Evolutionary conservation across 2,113 vertebrate genomes (phyloP).

Genomic region (Varanus salvator): DNA sequence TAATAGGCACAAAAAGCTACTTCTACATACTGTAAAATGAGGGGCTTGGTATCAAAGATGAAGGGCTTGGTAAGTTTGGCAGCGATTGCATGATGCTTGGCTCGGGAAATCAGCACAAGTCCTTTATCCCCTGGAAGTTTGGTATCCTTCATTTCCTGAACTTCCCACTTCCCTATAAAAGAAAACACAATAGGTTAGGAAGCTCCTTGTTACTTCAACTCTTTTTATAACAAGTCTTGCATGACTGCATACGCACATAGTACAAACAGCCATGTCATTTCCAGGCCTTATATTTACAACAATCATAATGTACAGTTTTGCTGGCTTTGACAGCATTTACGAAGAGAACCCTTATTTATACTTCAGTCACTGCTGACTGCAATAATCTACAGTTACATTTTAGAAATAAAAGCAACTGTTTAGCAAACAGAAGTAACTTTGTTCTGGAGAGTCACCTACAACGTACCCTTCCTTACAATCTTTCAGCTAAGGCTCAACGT

Average conservation of each 20-base stretch:
- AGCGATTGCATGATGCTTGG: conserved; percentile 97
- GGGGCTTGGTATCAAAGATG: conserved; percentile 88
- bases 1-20: background rate
- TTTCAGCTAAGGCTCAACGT: background rate
- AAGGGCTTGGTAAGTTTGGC: conserved; percentile 90
- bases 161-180: conserved; percentile 90
- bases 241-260: too few species aligned
- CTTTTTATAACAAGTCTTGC: background rate
- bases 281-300: background rate
- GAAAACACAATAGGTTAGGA: conserved; percentile 25
- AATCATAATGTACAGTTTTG: background rate
- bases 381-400: background rate
- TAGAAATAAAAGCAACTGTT: background rate
- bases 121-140: conserved; percentile 96
- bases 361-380: background rate
- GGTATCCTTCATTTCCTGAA: conserved; percentile 94
- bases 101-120: conserved; percentile 90
- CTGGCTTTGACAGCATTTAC: background rate
- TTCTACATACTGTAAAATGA: conserved; percentile 94
- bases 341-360: background rate
- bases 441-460: background rate
- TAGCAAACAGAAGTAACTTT: background rate
- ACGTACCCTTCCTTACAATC: background rate
- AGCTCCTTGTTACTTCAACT: background rate
- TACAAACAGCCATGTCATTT: background rate